Percentiles rank a stretch among this genome's conserved stretches.
Evolutionary conservation across 2,113 vertebrate genomes (phyloP).

Genomic region (Otolemur garnettii): DNA sequence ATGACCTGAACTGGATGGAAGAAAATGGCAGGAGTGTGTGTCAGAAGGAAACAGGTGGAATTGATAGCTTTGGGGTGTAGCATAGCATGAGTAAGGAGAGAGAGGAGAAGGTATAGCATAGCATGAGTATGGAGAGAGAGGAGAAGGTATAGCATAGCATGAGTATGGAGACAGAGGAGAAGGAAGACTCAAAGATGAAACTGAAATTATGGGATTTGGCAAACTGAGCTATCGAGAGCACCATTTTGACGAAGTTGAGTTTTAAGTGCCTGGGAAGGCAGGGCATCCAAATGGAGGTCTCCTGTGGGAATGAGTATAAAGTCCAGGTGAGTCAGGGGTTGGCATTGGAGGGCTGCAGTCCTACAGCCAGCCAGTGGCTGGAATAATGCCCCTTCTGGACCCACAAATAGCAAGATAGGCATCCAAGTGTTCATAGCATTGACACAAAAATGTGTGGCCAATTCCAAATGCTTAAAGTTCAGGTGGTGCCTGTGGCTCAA

Average conservation of each 20-base stretch:
- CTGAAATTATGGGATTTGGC: not conserved
- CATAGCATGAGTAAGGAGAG: not conserved
- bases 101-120: not conserved
- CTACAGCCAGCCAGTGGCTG: rapidly evolving
- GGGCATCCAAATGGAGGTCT: too few species aligned
- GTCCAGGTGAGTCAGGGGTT: not conserved
- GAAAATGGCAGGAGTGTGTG: not conserved
- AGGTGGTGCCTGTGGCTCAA: too few species aligned
- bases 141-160: not conserved
- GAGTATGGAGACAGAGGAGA: not conserved
- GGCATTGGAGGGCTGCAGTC: not conserved
- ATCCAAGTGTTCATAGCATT: not conserved
- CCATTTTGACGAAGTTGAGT: not conserved
- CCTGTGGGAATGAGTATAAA: too few species aligned
- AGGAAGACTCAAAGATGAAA: not conserved
- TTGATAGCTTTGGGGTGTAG: not conserved
- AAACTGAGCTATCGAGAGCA: not conserved
- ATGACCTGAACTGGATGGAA: not conserved
- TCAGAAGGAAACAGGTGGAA: not conserved
- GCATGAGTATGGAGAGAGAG: not conserved
- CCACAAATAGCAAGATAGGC: not conserved
- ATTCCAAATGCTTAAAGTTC: not conserved
- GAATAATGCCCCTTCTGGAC: not conserved
- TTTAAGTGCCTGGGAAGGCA: not conserved
- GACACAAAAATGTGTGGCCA: rapidly evolving